Evolutionary conservation across 1,140 invertebrate species (phyloP), one percentile per base, ranked within the genome.

Genomic region (Drosophila hydei): DNA sequence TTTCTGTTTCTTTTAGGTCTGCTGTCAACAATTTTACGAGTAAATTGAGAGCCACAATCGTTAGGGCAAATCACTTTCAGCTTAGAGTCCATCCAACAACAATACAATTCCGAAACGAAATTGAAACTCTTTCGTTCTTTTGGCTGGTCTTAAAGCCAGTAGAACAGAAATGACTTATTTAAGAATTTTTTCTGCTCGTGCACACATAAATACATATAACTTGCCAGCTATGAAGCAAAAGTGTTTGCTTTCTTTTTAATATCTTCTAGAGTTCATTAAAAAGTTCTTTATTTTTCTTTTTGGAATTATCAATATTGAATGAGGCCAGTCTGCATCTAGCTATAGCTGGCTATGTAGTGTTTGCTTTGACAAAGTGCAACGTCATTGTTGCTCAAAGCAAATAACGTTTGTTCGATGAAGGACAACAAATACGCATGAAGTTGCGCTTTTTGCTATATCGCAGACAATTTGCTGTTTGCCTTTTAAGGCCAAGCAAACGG

Each of bases 1-100:
- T 36, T 71, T 60, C 27, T 43, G 9, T 55, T 38, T 51, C 27
- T 69, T 48, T 75, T 45, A 3, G 43, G 45, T 59, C 50, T 62
- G 74, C 64, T 83, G 75, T 69, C 79, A 83, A 68, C 79, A 61
- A 60, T 83, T 84, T 84, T 85, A 84, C 79, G 79, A 83, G 75
- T 71, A 73, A 77, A 78, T 78, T 58, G 79, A 70, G 79, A 75
- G 75, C 79, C 71, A 79, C 78, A 81, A 81, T 79, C 79, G 79
- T 75, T 79, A 84, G 65, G 62, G 56, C 75, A 83, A 84, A 83
- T 83, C 79, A 75, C 75, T 84, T 84, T 84, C 25, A 60, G 70
- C 63, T 79, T 69, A 83, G 71, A 63, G 69, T 65, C 62, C 27
- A 72, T 55, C 43, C 25, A 45, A 56, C 19, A 52, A 38, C 56